Percentiles rank a stretch among this genome's conserved stretches.
These are phyloP conservation scores for Eucidaris tribuloides DNA, from an alignment of 35 echinoderm and acorn worm genomes.

Conservation along the genomic window DNA sequence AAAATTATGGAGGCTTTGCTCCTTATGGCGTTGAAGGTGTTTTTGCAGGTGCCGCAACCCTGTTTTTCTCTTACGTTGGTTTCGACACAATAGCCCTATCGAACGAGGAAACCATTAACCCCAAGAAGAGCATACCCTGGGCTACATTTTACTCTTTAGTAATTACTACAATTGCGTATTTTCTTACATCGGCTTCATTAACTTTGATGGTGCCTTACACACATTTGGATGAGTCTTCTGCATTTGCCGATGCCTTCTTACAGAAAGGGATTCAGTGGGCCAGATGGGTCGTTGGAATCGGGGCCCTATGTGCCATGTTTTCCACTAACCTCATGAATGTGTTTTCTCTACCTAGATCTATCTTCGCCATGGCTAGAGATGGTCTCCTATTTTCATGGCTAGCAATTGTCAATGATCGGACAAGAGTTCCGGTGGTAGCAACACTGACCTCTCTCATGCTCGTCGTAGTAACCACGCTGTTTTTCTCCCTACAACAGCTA, in stretches of 20 bases:
- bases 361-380: conserved; percentile 58
- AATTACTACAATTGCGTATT: conserved; percentile 6
- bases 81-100: conserved; percentile 50
- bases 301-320: conserved; percentile 48
- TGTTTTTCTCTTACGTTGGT: conserved; percentile 49
- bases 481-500: conserved; percentile 35
- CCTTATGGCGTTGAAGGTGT: conserved; percentile 17
- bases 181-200: conserved; percentile 14
- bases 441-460: conserved; percentile 6
- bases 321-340: background rate
- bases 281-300: conserved; percentile 30
- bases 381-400: conserved; percentile 47
- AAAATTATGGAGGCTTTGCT: conserved; percentile 16
- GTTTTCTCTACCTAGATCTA: conserved; percentile 25
- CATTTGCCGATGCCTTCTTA: conserved; percentile 33
- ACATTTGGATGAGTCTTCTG: conserved; percentile 17
- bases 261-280: conserved; percentile 31
- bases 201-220: conserved; percentile 48
- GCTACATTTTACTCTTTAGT: conserved; percentile 30
- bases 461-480: conserved; percentile 2
- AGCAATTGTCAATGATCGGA: background rate
- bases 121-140: conserved; percentile 24
- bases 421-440: conserved; percentile 32
- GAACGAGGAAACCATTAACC: conserved; percentile 40
- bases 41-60: conserved; percentile 29